Evolutionary conservation across 2,797 vertebrate species (phyloP).

Genomic region (Cossypha caffra): DNA sequence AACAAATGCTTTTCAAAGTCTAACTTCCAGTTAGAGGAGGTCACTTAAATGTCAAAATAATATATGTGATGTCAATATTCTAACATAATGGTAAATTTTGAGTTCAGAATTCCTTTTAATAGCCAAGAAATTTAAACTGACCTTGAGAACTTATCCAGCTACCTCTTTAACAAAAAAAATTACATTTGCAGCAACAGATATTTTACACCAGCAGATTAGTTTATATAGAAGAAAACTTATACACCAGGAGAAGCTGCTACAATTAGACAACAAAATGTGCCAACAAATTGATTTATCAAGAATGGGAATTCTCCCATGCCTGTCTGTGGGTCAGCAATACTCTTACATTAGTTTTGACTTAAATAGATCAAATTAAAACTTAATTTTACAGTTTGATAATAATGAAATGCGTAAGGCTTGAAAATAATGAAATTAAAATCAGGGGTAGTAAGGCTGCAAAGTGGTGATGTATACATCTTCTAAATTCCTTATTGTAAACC

Average conservation of each 20-base stretch:
- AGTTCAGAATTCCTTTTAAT: not conserved
- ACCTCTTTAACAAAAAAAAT: not conserved
- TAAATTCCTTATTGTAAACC: not conserved
- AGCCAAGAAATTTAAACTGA: not conserved
- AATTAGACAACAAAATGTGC: not conserved
- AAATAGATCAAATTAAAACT: not conserved
- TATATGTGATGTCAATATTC: not conserved
- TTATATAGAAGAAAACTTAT: not conserved
- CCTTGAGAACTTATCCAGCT: not conserved
- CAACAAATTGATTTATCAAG: not conserved
- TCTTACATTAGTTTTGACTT: not conserved
- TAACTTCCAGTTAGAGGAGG: not conserved
- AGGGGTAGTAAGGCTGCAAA: not conserved
- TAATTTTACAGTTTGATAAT: not conserved
- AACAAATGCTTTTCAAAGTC: not conserved
- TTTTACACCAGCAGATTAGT: not conserved
- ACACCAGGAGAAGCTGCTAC: not conserved
- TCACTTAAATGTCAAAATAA: not conserved
- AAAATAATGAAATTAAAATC: not conserved
- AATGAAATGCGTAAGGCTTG: not conserved
- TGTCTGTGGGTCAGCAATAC: not conserved
- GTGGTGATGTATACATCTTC: not conserved
- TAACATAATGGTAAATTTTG: not conserved
- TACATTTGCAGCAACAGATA: not conserved
- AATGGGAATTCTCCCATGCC: not conserved